A percentile compares a stretch with the other conserved stretches of the same genome.
Evolutionary conservation across 2,888 invertebrate genomes (phyloP).

Genomic region (Camponotus fellah): DNA sequence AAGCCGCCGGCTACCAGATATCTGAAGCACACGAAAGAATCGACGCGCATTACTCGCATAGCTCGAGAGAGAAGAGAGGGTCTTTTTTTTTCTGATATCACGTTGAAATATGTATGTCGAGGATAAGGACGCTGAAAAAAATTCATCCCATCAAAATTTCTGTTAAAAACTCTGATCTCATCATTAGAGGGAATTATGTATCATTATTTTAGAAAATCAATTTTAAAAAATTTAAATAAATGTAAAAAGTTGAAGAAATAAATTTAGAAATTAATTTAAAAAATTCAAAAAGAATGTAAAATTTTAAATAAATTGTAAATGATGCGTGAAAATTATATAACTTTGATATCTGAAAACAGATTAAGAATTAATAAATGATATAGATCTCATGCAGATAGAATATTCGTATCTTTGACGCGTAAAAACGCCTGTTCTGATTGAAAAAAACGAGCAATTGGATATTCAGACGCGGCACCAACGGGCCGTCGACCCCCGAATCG

Average conservation of each 20-base stretch:
- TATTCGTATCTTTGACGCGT: not conserved
- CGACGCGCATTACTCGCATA: constrained; percentile 3
- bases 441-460: constrained; percentile 18
- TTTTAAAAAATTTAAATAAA: too few relatives aligned
- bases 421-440: constrained; percentile 4
- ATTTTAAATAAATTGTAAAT: not conserved
- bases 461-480: constrained; percentile 82
- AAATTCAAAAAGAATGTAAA: too few relatives aligned
- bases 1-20: constrained; percentile 93
- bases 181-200: too few relatives aligned
- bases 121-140: not conserved
- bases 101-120: not conserved
- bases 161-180: too few relatives aligned
- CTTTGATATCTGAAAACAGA: not conserved
- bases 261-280: too few relatives aligned
- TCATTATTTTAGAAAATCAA: too few relatives aligned
- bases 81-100: not conserved
- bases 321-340: not conserved
- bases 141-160: not conserved
- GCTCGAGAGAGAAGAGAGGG: not conserved
- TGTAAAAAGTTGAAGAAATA: too few relatives aligned
- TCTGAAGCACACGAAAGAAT: constrained; percentile 87
- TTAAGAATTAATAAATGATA: not conserved
- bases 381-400: not conserved
- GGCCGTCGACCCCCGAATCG: constrained; percentile 91